A percentile compares a stretch with the other conserved stretches of the same genome.
Conservation (phyloP, 2,797 vertebrate species). For the Tadarida brasiliensis region DNA sequence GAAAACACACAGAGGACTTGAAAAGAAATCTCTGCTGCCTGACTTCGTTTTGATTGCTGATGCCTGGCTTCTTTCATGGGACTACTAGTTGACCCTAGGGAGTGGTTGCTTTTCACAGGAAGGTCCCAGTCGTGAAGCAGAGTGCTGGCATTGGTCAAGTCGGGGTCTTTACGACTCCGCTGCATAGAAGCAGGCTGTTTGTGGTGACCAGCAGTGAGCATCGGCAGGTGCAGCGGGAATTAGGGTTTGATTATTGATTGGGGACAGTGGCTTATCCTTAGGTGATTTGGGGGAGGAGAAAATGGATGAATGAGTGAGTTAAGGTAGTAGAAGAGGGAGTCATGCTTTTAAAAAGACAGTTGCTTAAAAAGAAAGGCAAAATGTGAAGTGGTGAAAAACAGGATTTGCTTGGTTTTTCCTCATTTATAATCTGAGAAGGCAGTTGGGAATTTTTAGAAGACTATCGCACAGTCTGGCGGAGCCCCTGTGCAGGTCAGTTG, state of each 20-base stretch:
- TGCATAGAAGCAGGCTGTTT: not conserved
- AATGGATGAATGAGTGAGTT: not conserved
- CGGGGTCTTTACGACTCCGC: not conserved
- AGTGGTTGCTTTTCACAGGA: not conserved
- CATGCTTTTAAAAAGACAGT: not conserved
- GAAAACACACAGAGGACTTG: not conserved
- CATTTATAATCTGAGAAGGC: not conserved
- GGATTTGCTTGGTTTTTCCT: not conserved
- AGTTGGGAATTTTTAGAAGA: not conserved
- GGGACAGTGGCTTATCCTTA: not conserved
- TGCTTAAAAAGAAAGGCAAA: not conserved
- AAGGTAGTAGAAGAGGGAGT: not conserved
- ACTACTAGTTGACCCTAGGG: not conserved
- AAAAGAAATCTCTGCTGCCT: not conserved
- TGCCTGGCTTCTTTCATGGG: not conserved
- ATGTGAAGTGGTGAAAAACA: not conserved
- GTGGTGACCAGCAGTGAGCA: not conserved
- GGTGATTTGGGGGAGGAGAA: not conserved
- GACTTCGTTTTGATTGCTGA: not conserved
- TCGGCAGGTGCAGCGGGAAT: not conserved
- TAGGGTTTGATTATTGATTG: not conserved
- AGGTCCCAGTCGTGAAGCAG: not conserved
- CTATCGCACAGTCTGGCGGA: not conserved
- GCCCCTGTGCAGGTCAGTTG: rapidly evolving
- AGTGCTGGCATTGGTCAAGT: not conserved